These are phyloP conservation scores for Nomada flava DNA, from an alignment of 2,888 invertebrate genomes.

Conservation along the genomic window DNA sequence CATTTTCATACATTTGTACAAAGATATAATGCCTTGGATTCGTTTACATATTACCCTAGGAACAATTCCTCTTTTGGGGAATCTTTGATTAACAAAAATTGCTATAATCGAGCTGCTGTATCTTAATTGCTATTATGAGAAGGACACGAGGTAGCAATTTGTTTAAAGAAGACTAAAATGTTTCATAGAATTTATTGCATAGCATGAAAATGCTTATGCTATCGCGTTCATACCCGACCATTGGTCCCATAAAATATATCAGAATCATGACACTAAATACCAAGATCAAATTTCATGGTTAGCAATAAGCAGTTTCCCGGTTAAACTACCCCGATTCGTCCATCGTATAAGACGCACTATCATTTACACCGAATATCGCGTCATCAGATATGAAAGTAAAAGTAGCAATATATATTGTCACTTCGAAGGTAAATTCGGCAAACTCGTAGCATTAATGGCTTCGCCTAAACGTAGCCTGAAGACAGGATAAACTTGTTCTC, in stretches of 20 bases:
- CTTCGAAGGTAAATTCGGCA: background rate
- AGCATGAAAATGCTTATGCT: background rate
- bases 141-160: background rate
- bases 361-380: conserved; percentile 19
- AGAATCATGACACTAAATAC: conserved; percentile 8
- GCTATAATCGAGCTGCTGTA: background rate
- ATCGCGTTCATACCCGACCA: background rate
- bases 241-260: conserved; percentile 3
- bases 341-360: conserved; percentile 10
- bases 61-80: no score
- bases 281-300: conserved; percentile 8
- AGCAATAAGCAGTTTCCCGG: conserved; percentile 10
- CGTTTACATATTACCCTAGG: no score
- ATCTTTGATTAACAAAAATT: background rate
- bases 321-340: conserved; percentile 17
- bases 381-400: conserved; percentile 4
- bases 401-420: conserved; percentile 11
- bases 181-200: background rate
- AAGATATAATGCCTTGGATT: no score
- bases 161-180: background rate
- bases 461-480: background rate
- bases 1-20: no score
- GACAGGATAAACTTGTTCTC: background rate
- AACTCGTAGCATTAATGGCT: background rate
- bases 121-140: background rate